Percentiles rank a stretch among this genome's conserved stretches.
These are phyloP conservation scores for Catharus bicknelli DNA, from an alignment of 2,113 vertebrate species.

Conservation along the genomic window DNA sequence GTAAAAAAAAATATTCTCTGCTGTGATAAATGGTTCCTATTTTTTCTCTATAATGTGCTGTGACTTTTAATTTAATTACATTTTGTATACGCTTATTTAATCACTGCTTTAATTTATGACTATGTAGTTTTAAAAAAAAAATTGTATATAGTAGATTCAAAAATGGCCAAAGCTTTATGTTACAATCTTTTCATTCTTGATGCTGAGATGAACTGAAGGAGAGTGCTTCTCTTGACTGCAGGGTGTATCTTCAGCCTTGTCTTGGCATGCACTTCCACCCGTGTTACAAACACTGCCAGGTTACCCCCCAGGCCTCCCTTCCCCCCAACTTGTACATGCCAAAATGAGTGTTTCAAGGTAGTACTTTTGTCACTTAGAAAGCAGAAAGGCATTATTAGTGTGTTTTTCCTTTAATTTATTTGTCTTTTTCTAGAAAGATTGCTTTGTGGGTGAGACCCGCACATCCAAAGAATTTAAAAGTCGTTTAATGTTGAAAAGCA, in stretches of 20 bases:
- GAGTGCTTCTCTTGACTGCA: constrained; percentile 76
- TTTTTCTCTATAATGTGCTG: constrained; percentile 88
- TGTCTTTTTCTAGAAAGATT: constrained; percentile 80
- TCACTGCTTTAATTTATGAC: constrained; percentile 94
- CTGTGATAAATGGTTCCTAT: constrained; percentile 91
- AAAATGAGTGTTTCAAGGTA: constrained; percentile 81
- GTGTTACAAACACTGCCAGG: constrained; percentile 92
- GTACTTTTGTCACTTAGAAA: constrained; percentile 83
- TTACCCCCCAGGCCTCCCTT: constrained; percentile 60
- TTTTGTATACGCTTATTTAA: constrained; percentile 90
- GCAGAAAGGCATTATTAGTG: constrained; percentile 78
- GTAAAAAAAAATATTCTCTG: constrained; percentile 89
- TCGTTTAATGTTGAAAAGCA: constrained; percentile 84
- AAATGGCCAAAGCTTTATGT: constrained; percentile 85
- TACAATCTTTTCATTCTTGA: constrained; percentile 85
- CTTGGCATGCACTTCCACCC: constrained; percentile 85
- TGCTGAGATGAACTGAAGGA: constrained; percentile 82
- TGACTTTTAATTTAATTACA: constrained; percentile 90
- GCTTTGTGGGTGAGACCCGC: constrained; percentile 85
- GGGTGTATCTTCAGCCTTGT: constrained; percentile 82
- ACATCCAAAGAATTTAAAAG: constrained; percentile 87
- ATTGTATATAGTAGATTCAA: constrained; percentile 94
- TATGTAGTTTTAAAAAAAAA: constrained; percentile 83
- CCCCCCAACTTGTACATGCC: constrained; percentile 79
- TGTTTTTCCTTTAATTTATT: constrained; percentile 81